Evolutionary conservation across 2,113 vertebrate species (phyloP).

Genomic region (Peucedramus taeniatus): DNA sequence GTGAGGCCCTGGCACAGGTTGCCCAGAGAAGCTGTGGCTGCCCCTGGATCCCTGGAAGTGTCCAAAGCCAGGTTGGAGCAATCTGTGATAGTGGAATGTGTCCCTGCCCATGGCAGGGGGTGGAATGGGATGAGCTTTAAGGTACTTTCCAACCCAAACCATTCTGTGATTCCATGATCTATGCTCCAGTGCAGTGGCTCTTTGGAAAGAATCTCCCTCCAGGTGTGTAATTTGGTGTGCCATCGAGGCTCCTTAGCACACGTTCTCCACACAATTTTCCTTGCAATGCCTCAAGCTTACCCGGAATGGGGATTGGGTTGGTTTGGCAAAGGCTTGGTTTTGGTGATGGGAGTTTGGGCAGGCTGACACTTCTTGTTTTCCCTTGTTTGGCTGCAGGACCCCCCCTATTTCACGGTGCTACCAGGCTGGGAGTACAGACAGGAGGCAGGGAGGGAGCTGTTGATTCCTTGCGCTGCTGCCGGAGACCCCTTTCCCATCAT

Average conservation of each 20-base stretch:
- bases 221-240: background rate
- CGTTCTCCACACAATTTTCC: accelerated
- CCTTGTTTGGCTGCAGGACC: conserved; percentile 77
- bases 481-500: conserved; percentile 97
- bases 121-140: background rate
- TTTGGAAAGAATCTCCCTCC: background rate
- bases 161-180: background rate
- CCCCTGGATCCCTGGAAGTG: background rate
- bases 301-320: background rate
- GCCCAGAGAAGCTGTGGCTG: background rate
- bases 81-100: background rate
- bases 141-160: background rate
- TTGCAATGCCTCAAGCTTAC: background rate
- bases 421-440: conserved; percentile 99
- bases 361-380: background rate
- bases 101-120: background rate
- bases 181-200: accelerated
- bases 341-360: accelerated
- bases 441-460: conserved; percentile 96
- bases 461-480: conserved; percentile 96
- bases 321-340: background rate
- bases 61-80: background rate
- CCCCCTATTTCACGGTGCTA: conserved; percentile 99
- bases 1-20: background rate
- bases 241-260: background rate